Base-by-base conservation (phyloP, 2,113 vertebrate species). In the Oncorhynchus keta region DNA sequence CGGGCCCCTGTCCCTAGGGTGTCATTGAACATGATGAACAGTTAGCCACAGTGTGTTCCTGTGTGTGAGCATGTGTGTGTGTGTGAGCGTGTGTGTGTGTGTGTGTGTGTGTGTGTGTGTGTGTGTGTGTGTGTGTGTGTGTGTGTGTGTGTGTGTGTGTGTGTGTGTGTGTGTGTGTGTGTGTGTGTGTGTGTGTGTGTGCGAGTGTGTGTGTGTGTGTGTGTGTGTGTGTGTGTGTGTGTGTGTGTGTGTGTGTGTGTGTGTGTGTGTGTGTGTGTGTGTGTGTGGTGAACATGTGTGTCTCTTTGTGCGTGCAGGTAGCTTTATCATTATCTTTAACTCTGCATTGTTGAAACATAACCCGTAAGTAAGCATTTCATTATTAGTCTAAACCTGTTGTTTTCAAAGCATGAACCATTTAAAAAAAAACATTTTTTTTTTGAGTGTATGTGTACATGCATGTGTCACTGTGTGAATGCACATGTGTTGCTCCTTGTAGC, bases 131-230 rank as follows among this genome's bases (percentile, higher is more conserved):
- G n/a, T 62, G 59, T 83, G 78, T 74, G 59, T 39, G 22, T 39
- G 9, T 81, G 82, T 81, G 86, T 87, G 81, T 83, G n/a, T 62
- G 59, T 83, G 78, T 74, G 59, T 39, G 22, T 39, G 9, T 81
- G 82, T 81, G 86, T 87, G 81, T 83, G n/a, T 61, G 59, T 83
- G 78, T 74, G 59, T 39, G 22, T 39, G 8, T 81, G 82, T 81
- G 86, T 87, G 81, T 83, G n/a, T 61, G 59, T 83, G 78, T 74
- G 59, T 39, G 22, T 28, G 2, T 80, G 81, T 80, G 85, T 86
- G 79, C 1, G 24, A 1, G 24, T 24, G 24, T 24, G 24, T 24
- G 24, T 24, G 24, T 24, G 24, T 24, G 24, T 24, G 24, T 24
- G 24, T 24, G 24, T 82, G 7, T 24, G 59, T 83, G 78, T 79